A percentile compares a stretch with the other conserved stretches of the same genome.
phyloP scores from a whole-genome alignment of 2,888 invertebrate genomes.

The Lochmaea crataegi region DNA sequence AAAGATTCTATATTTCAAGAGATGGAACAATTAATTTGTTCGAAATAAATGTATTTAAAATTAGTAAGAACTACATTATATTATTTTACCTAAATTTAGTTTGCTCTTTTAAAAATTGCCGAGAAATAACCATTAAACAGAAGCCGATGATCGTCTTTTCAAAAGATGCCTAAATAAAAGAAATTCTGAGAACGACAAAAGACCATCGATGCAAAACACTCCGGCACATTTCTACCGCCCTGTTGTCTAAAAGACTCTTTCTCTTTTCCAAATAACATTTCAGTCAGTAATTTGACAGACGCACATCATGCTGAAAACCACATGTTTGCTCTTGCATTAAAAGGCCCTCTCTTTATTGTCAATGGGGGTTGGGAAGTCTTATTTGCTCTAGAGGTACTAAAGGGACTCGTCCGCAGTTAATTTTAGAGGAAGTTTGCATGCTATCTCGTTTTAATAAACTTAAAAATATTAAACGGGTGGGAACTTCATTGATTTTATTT shows the following conservation, averaged over 20 bases:
- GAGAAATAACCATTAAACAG: not conserved
- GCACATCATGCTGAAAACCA: constrained; percentile 44
- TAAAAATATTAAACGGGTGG: constrained; percentile 11
- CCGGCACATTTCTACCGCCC: constrained; percentile 33
- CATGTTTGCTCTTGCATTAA: constrained; percentile 46
- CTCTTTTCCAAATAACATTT: constrained; percentile 37
- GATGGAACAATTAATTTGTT: no score
- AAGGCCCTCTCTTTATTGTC: constrained; percentile 42
- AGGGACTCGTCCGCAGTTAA: constrained; percentile 23
- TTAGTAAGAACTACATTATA: no score
- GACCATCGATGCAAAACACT: constrained; percentile 30
- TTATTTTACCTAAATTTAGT: not conserved
- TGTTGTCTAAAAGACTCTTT: constrained; percentile 29
- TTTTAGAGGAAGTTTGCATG: constrained; percentile 25
- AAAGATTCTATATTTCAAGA: no score
- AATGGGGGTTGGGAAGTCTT: constrained; percentile 31
- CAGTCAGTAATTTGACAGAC: constrained; percentile 38
- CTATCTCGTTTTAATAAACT: constrained; percentile 8
- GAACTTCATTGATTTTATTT: constrained; percentile 13
- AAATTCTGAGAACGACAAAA: constrained; percentile 34
- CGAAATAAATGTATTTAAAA: no score
- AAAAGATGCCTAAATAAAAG: constrained; percentile 20
- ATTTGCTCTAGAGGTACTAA: constrained; percentile 35
- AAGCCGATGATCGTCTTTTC: constrained; percentile 7
- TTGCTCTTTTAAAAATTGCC: not conserved